Conservation (phyloP, 2,113 vertebrate genomes). For the Fukomys damarensis region DNA sequence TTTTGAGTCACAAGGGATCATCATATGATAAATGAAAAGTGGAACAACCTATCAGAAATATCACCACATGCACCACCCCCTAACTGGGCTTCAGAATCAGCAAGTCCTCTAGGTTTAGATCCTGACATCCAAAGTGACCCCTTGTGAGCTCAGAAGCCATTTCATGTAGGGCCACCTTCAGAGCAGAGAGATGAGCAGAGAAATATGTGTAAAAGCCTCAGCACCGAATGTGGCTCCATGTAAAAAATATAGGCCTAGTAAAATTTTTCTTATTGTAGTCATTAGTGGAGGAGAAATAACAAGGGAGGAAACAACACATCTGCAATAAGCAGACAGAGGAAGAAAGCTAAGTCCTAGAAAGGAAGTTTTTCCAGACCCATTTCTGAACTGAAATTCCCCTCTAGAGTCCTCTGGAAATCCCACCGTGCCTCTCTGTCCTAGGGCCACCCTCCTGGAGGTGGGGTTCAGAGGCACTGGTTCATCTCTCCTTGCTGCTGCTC, state of each 20-base stretch:
- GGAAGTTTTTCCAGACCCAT: background rate
- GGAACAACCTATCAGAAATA: background rate
- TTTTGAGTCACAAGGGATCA: background rate
- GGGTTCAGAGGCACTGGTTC: background rate
- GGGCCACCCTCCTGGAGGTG: rapidly evolving
- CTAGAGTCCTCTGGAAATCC: background rate
- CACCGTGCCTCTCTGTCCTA: rapidly evolving
- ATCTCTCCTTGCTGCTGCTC: background rate
- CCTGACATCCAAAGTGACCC: background rate
- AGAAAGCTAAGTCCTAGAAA: background rate
- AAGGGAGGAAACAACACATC: background rate
- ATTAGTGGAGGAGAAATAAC: background rate
- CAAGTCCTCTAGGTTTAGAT: background rate
- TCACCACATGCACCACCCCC: background rate
- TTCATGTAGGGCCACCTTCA: background rate
- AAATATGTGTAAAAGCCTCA: background rate
- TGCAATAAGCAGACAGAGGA: background rate
- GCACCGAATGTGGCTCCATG: no score
- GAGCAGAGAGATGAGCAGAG: background rate
- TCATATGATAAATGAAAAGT: background rate
- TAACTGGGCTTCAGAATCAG: rapidly evolving
- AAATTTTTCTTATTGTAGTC: background rate
- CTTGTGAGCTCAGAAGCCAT: rapidly evolving
- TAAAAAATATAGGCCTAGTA: background rate
- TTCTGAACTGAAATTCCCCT: background rate